These are phyloP conservation scores for Colaptes auratus DNA, from an alignment of 2,113 vertebrate species.

Conservation along the genomic window DNA sequence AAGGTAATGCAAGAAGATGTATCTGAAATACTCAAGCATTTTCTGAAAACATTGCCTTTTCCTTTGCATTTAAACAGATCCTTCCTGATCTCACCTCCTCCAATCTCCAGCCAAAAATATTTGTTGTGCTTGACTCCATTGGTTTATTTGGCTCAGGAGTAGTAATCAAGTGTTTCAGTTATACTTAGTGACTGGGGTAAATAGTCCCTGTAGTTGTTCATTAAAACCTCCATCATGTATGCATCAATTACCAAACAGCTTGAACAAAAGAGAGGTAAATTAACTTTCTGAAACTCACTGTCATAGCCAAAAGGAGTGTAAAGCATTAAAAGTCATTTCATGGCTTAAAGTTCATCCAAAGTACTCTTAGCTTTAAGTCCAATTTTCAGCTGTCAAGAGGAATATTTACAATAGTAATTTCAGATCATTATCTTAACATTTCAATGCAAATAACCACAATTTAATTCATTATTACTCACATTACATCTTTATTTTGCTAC, in stretches of 20 bases:
- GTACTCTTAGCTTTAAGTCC: conserved; percentile 80
- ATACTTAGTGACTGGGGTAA: conserved; percentile 77
- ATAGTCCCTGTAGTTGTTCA: conserved; percentile 78
- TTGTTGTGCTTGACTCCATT: conserved; percentile 23
- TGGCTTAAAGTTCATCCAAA: conserved; percentile 82
- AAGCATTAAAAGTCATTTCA: conserved; percentile 75
- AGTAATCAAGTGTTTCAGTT: conserved; percentile 73
- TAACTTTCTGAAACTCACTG: conserved; percentile 74
- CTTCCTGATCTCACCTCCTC: neutral
- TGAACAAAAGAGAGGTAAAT: conserved; percentile 82
- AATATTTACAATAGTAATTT: conserved; percentile 84
- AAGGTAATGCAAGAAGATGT: conserved; percentile 56
- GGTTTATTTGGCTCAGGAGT: conserved; percentile 56
- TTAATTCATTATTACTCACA: conserved; percentile 84
- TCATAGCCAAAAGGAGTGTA: conserved; percentile 76
- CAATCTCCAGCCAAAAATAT: neutral
- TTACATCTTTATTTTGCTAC: conserved; percentile 85
- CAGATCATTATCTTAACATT: conserved; percentile 83
- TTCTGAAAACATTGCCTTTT: conserved; percentile 58
- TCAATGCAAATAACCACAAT: conserved; percentile 84
- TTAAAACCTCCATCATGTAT: conserved; percentile 78
- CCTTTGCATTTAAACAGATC: conserved; percentile 12
- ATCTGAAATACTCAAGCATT: neutral
- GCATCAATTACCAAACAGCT: conserved; percentile 82
- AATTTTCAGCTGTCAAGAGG: conserved; percentile 82